These are phyloP conservation scores for Stenurella melanura DNA, from an alignment of 2,888 invertebrate genomes.

Conservation along the genomic window DNA sequence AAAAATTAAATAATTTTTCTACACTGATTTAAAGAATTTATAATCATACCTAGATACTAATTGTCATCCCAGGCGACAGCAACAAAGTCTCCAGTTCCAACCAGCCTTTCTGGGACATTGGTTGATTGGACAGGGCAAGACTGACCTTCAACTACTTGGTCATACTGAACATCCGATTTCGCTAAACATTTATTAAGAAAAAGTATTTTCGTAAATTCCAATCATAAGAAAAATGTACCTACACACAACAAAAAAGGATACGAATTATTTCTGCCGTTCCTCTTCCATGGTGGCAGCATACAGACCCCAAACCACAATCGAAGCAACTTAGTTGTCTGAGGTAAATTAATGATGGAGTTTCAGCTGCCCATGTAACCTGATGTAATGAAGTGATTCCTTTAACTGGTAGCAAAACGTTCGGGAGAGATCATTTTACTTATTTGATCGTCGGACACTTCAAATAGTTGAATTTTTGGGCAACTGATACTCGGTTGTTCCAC, in stretches of 20 bases:
- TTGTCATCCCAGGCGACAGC: constrained; percentile 3
- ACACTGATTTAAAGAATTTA: not conserved
- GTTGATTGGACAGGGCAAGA: not conserved
- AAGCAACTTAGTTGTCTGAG: constrained; percentile 10
- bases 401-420: not conserved
- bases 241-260: too few relatives aligned
- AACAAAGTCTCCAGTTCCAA: not conserved
- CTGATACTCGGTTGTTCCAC: not conserved
- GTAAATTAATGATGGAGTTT: constrained; percentile 13
- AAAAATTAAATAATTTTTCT: not conserved
- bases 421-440: not conserved
- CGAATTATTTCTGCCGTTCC: constrained; percentile 14
- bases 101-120: not conserved
- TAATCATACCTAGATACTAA: not conserved
- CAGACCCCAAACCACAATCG: constrained; percentile 3
- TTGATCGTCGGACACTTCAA: constrained; percentile 11
- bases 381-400: constrained; percentile 5
- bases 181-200: not conserved
- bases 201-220: too few relatives aligned
- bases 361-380: constrained; percentile 7
- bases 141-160: not conserved
- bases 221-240: too few relatives aligned
- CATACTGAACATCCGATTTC: not conserved
- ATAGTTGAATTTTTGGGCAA: constrained; percentile 16
- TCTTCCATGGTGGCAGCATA: not conserved